Evolutionary conservation across 92 coral and sea anemone genomes (phyloP), one percentile per base, ranked within the genome.

Genomic region (Umimayanthus chanpuru): DNA sequence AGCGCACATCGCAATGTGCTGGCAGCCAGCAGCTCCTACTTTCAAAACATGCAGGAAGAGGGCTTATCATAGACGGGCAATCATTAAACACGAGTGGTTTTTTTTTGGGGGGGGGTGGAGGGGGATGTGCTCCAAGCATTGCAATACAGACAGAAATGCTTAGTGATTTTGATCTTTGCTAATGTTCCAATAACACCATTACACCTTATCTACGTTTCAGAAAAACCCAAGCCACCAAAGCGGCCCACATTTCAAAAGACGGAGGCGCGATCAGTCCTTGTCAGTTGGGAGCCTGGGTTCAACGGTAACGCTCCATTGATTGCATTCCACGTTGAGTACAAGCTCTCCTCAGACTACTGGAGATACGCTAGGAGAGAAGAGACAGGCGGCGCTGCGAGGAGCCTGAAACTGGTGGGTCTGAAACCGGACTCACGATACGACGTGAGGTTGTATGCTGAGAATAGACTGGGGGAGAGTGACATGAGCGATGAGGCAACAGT

Each of bases 361-460:
- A 78, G 40, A 6, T 56, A 76, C 11, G 80, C 86, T 71, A 16
- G 9, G 6, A 75, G 21, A 38, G 75, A 70, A 8, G 56, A 18
- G 23, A 93, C 91, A 6, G 82, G 86, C 3, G 94, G 92, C 29
- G 56, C 32, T 76, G 76, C 89, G 20, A 85, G 56, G 70, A 93
- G 86, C 20, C 90, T 88, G 44, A 82, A 82, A 8, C 86, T 95
- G 71, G 67, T 84, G 9, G 80, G 81, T 61, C 95, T 97, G 39
- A 87, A 86, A 74, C 99, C 99, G 26, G 96, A 96, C 26, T 90
- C 99, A 40, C 77, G 80, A 0, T 97, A 97, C 72, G 89, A 91
- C 55, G 88, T 97, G 76, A 89, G 96, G 16, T 90, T 97, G 86
- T 90, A 83, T 65, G 98, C 98, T 14, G 90, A 82, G 78, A 97